Base-by-base conservation (phyloP, 2,888 invertebrate genomes). In the Apamea monoglypha region DNA sequence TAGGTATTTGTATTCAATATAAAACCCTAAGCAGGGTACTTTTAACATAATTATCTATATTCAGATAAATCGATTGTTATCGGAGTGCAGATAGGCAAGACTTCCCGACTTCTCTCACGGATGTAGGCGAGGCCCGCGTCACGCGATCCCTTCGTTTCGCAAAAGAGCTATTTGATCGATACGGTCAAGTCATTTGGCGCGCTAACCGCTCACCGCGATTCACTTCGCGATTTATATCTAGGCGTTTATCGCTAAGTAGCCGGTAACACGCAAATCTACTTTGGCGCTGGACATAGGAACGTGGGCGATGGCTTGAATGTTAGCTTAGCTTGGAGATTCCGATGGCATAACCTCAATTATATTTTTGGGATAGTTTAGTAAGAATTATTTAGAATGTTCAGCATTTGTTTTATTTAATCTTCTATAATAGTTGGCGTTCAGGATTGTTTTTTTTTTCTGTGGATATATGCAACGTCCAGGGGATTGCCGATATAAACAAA, bases 141-240 rank as follows among this genome's bases (percentile, higher is more conserved):
- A 95, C 94, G 94, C 94, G 88, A 95, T 91, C 82, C 86, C 83
- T 91, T 90, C 90, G 90, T 94, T 93, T 92, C 85, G 91, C 89
- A 81, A 90, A 53, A 74, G 61, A 85, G 69, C 83, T 80, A 77
- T 81, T 84, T 82, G 83, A 89, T 92, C 91, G 92, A 92, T 91
- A 86, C 89, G 85, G 87, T 87, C 90, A 91, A 83, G 90, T 89
- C 89, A 90, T 90, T 91, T 90, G 87, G 87, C 85, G 87, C 85
- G 85, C 85, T 88, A 88, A 87, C 82, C 81, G 89, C 78, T 85
- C 80, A 78, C 87, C 66, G 80, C 82, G 81, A 86, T 83, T 87
- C 85, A 83, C 85, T 84, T 78, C 87, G 76, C 81, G 86, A 89
- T 92, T 89, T 92, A 90, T 92, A 89, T 90, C 88, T 90, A 64